Evolutionary conservation across 2,797 vertebrate species (phyloP).

Genomic region (Nothura maculosa): DNA sequence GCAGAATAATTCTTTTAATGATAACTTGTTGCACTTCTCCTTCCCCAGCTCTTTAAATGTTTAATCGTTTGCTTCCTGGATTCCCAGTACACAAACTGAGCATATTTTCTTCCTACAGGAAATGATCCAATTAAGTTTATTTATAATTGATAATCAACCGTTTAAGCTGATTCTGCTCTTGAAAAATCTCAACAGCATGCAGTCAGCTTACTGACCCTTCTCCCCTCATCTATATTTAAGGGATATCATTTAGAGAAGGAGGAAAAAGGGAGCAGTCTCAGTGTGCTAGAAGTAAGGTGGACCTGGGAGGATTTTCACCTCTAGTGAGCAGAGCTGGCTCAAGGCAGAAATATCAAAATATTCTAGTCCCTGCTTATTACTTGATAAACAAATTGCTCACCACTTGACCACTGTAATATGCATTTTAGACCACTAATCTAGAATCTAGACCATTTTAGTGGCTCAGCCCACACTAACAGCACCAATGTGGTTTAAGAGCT

Average conservation of each 20-base stretch:
- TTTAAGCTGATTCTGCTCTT: slow-evolving; percentile 64
- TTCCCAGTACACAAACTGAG: slow-evolving; percentile 48
- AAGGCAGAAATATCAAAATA: not conserved
- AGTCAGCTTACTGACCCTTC: not conserved
- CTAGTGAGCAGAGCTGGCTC: not conserved
- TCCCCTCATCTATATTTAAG: not conserved
- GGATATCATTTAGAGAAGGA: not conserved
- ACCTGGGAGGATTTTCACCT: not conserved
- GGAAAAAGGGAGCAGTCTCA: not conserved
- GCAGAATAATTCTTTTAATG: slow-evolving; percentile 71
- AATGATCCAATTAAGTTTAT: slow-evolving; percentile 69
- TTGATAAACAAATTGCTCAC: not conserved
- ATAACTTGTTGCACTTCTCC: slow-evolving; percentile 52
- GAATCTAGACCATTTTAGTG: no score
- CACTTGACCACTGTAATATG: not conserved
- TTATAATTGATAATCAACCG: slow-evolving; percentile 71
- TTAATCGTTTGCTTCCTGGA: slow-evolving; percentile 71
- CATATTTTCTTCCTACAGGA: slow-evolving; percentile 72
- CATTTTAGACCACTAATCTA: accelerated
- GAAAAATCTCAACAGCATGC: not conserved
- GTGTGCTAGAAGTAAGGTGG: not conserved
- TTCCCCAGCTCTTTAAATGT: slow-evolving; percentile 5
- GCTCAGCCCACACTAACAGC: accelerated
- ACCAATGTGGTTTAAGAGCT: not conserved
- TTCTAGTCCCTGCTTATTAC: not conserved